Evolutionary conservation across 64 coral and sea anemone species (phyloP), one percentile per base, ranked within the genome.

Genomic region (Actinia tenebrosa): DNA sequence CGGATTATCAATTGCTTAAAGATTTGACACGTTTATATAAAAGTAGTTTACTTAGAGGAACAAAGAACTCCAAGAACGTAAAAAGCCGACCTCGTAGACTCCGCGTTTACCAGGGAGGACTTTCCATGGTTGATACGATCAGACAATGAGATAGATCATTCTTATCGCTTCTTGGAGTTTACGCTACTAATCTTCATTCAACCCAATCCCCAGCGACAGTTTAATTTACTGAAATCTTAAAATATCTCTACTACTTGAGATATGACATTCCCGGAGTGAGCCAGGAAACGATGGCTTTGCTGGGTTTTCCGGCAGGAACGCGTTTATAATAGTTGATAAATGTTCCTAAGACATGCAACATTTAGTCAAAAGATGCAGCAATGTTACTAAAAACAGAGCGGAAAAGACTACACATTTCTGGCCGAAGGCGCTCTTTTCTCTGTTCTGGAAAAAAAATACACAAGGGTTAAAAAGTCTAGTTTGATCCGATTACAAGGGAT

Each of bases 401-500:
- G 16, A 66, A 66, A 66, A 66, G n/a, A 66, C 22, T 66, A 10
- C 20, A n/a, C 5, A 66, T 66, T 66, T 17, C 11, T 61, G 1
- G 15, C 63, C 19, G 7, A 23, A n/a, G 19, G n/a, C 63, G n/a
- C 22, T 20, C 63, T 66, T 9, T 66, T 66, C n/a, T 66, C 7
- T 66, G 63, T n/a, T 14, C 19, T 66, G 22, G 15, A 23, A 66
- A 66, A n/a, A 23, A 66, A 66, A 20, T 23, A n/a, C 7, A 22
- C 22, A 7, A n/a, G 7, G 10, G 63, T 20, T 23, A 23, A 66
- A 66, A 66, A 25, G 63, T 66, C 63, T 66, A 23, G 19, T 66
- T 66, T 66, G 19, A 66, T 66, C 63, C 63, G 63, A 66, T 66
- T 66, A 66, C 63, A 66, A 66, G 63, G 56, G 20, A 66, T 66